Evolutionary conservation across 2,888 invertebrate genomes (phyloP), one percentile per base, ranked within the genome.

Genomic region (Pandemis heparana): DNA sequence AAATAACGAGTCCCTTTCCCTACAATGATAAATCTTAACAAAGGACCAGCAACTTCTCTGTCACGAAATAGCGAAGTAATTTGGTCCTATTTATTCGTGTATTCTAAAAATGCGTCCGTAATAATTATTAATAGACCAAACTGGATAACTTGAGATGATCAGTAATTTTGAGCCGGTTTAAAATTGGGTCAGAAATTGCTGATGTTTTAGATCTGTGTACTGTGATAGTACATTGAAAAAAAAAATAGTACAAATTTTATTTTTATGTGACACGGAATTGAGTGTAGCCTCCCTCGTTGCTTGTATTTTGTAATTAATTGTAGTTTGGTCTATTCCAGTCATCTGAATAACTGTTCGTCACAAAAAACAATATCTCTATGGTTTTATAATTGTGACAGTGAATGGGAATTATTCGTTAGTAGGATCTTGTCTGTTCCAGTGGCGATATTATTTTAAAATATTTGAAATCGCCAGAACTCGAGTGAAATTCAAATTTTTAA

Each of bases 301-400:
- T 63, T 23, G 12, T 46, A 16, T 41, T 9, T 56, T 56, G 12
- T 23, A 18, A 9, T 56, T 46, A 9, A 6, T 23, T 41, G 43
- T 46, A 46, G 46, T 71, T 71, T 71, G 70, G 70, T 71, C 59
- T 46, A 56, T 64, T 56, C 16, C 32, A 46, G 5, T 23, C 23
- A 56, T 14, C 7, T 16, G 51, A 43, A 59, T 16, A 56, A 63
- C 23, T 59, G 43, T 46, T 10, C 8, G 67, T 68, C 67, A 67
- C 72, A 63, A 61, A 62, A 62, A 61, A 71, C 53, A 72, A 62
- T 39, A 32, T 72, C 56, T 72, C 72, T 72, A 72, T 63, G 62
- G 72, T 72, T 63, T 62, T 56, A 68, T 38, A 43, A 63, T 62
- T 62, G 61, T 72, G 67, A 63, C 67, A 72, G 67, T 46, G 51